Conservation (phyloP, 2,797 vertebrate genomes). For the Helarctos malayanus region DNA sequence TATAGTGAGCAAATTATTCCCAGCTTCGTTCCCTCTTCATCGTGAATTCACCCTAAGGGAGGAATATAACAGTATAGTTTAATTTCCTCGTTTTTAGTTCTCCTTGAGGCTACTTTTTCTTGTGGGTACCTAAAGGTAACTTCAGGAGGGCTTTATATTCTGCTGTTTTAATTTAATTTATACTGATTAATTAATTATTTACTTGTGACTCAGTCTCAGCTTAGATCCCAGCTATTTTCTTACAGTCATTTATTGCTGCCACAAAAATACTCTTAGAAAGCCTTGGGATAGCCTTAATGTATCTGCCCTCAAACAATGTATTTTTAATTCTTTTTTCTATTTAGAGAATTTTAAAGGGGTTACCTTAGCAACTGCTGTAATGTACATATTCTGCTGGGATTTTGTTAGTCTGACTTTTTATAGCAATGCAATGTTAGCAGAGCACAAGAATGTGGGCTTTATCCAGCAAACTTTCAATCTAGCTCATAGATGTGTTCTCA, state of each 20-base stretch:
- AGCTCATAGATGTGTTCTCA: constrained; percentile 67
- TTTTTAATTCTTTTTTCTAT: constrained; percentile 78
- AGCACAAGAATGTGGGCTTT: constrained; percentile 67
- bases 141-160: constrained; percentile 11
- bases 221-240: constrained; percentile 44
- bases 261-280: constrained; percentile 68
- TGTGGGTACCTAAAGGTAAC: constrained; percentile 40
- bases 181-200: constrained; percentile 64
- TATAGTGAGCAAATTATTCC: constrained; percentile 56
- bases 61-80: constrained; percentile 60
- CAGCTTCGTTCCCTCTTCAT: constrained; percentile 57
- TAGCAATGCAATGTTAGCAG: constrained; percentile 80
- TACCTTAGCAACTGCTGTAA: constrained; percentile 88
- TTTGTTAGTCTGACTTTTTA: constrained; percentile 86
- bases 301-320: constrained; percentile 80
- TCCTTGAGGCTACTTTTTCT: constrained; percentile 58
- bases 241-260: constrained; percentile 58
- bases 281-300: constrained; percentile 81
- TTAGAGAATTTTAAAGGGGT: constrained; percentile 84
- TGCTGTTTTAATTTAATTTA: constrained; percentile 60
- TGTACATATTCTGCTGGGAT: constrained; percentile 85
- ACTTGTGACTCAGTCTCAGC: constrained; percentile 57
- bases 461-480: constrained; percentile 69
- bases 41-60: constrained; percentile 71
- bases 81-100: constrained; percentile 77